Evolutionary conservation across 2,888 invertebrate species (phyloP), one percentile per base, ranked within the genome.

Genomic region (Latrodectus hesperus): DNA sequence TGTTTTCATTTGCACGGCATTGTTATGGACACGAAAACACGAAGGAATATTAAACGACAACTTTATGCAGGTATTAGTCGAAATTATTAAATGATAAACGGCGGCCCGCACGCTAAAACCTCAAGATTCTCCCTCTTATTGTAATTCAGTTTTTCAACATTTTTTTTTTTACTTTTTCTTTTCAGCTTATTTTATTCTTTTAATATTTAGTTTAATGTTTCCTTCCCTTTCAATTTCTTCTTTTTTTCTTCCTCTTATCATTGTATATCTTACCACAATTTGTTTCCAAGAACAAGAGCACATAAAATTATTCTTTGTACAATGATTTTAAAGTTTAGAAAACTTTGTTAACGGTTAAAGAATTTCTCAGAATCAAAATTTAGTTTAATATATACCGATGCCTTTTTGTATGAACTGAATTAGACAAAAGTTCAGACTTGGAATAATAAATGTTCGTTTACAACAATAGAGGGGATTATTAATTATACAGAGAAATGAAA

Each of bases 1-100:
- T 81, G 86, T 81, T 87, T 87, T 87, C 86, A 87, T 87, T 87
- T 87, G 81, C 81, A 81, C 81, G 86, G 86, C 76, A 87, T 87
- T 87, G 86, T 87, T 87, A 87, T 87, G 81, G 86, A 87, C 86
- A 87, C 86, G 86, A 67, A 82, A 87, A 81, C 86, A 72, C 67
- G 75, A 49, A 80, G 80, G 86, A 80, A 87, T 87, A 87, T 87
- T 87, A 87, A 87, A 87, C 86, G 86, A 87, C 86, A 87, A 76
- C 81, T 81, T 60, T 87, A 87, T 87, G 86, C 86, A 87, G 86
- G 86, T 87, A 87, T 87, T 87, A 87, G 86, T 87, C 81, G 86
- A 87, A 87, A 87, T 87, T 87, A 87, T 87, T 87, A 87, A 87
- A 87, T 87, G 86, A 87, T 87, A 87, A 87, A 87, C 86, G 86